Conservation (phyloP, 2,797 vertebrate genomes). For the Leuciscus waleckii region DNA sequence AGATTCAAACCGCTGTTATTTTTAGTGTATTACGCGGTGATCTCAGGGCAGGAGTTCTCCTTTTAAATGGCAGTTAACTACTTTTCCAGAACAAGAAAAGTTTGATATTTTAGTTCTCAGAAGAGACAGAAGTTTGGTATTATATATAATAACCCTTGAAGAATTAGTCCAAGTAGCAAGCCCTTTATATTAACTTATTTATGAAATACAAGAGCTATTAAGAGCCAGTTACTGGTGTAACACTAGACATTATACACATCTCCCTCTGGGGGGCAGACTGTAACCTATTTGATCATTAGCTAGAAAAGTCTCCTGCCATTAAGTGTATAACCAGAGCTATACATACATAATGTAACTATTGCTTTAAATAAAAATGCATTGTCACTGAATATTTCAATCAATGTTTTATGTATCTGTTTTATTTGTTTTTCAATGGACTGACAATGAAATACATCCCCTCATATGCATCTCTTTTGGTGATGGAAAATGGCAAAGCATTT, state of each 20-base stretch:
- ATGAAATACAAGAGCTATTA: neutral
- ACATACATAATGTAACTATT: neutral
- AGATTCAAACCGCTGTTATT: too few species aligned
- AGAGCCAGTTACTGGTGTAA: neutral
- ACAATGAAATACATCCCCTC: conserved; percentile 24
- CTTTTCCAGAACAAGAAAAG: conserved; percentile 4
- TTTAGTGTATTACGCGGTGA: too few species aligned
- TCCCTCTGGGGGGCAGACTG: too few species aligned
- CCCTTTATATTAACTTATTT: neutral
- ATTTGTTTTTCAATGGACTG: conserved; percentile 26
- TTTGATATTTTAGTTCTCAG: conserved; percentile 12
- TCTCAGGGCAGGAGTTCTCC: neutral
- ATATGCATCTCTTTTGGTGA: conserved; percentile 51
- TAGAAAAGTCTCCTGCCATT: neutral
- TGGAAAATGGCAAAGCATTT: conserved; percentile 60
- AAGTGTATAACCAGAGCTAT: neutral
- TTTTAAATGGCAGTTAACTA: conserved; percentile 46
- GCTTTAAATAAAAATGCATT: neutral
- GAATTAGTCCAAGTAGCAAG: conserved; percentile 7
- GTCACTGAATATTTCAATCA: neutral
- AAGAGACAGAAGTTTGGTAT: neutral
- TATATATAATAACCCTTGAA: neutral
- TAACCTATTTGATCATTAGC: neutral
- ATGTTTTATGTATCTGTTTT: conserved; percentile 15
- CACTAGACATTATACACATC: neutral